These are phyloP conservation scores for Drosophila arawakana DNA, from an alignment of 1,140 invertebrate species.

Conservation along the genomic window DNA sequence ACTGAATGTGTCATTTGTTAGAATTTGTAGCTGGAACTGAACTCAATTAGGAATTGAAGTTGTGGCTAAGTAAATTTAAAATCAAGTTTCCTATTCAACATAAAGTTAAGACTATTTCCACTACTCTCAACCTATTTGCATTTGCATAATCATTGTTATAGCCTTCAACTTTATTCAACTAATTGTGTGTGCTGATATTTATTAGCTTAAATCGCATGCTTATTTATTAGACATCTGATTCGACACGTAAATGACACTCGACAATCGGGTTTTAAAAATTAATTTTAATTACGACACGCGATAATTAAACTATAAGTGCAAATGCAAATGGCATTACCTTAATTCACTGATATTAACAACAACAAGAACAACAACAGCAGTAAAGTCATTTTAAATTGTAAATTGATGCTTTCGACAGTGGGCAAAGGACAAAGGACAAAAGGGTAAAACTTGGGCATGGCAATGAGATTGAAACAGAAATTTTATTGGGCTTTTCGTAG, in stretches of 20 bases:
- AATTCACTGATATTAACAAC: conserved; percentile 1
- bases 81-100: too few species aligned
- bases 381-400: conserved; percentile 19
- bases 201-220: not conserved
- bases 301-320: conserved; percentile 15
- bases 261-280: conserved; percentile 45
- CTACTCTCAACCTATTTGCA: too few species aligned
- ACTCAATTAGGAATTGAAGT: not conserved
- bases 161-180: not conserved
- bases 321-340: conserved; percentile 7
- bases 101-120: too few species aligned
- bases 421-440: not conserved
- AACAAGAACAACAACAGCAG: conserved; percentile 3
- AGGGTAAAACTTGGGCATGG: conserved; percentile 8
- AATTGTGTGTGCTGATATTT: not conserved
- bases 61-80: too few species aligned
- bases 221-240: conserved; percentile 10
- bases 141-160: not conserved
- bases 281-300: conserved; percentile 51
- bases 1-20: too few species aligned
- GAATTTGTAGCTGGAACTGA: not conserved
- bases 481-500: conserved; percentile 26
- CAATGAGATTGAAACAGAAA: conserved; percentile 22
- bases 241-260: conserved; percentile 26
- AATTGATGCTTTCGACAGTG: conserved; percentile 4